A percentile compares a stretch with the other conserved stretches of the same genome.
These are phyloP conservation scores for Hydrochoerus hydrochaeris DNA, from an alignment of 2,113 vertebrate species.

Conservation along the genomic window DNA sequence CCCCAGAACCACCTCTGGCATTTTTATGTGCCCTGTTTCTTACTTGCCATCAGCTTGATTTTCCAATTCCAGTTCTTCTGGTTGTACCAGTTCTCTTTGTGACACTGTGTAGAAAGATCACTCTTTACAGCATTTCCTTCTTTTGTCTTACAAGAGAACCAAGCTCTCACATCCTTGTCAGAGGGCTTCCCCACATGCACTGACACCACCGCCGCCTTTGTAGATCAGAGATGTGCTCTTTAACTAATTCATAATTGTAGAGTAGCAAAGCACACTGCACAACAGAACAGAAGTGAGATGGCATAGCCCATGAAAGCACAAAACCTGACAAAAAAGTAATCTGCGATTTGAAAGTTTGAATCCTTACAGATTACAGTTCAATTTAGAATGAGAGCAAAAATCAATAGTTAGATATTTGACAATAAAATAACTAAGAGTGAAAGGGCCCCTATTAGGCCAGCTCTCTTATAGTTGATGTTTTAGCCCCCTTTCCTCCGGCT, in stretches of 20 bases:
- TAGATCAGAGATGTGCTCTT: background rate
- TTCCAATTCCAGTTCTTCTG: constrained; percentile 38
- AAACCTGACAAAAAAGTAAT: background rate
- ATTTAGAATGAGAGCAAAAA: constrained; percentile 25
- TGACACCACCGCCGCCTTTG: background rate
- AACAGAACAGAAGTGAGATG: background rate
- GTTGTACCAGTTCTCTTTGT: constrained; percentile 1
- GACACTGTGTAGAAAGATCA: background rate
- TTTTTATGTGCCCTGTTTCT: constrained; percentile 47
- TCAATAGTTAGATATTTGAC: background rate
- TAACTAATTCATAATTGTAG: background rate
- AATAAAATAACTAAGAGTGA: constrained; percentile 40
- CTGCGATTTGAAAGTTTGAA: constrained; percentile 31
- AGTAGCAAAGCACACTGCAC: background rate
- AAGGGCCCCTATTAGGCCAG: background rate
- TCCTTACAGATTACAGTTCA: constrained; percentile 25
- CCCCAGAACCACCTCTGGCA: constrained; percentile 38
- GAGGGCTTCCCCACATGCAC: background rate
- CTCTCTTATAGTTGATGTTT: background rate
- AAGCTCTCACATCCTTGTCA: background rate
- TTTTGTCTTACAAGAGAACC: constrained; percentile 28
- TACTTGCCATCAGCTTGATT: constrained; percentile 15
- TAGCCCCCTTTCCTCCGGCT: background rate
- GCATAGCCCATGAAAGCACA: background rate
- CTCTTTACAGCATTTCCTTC: constrained; percentile 26